A percentile compares a stretch with the other conserved stretches of the same genome.
Conservation (phyloP, 2,113 vertebrate species). For the Larimichthys crocea region DNA sequence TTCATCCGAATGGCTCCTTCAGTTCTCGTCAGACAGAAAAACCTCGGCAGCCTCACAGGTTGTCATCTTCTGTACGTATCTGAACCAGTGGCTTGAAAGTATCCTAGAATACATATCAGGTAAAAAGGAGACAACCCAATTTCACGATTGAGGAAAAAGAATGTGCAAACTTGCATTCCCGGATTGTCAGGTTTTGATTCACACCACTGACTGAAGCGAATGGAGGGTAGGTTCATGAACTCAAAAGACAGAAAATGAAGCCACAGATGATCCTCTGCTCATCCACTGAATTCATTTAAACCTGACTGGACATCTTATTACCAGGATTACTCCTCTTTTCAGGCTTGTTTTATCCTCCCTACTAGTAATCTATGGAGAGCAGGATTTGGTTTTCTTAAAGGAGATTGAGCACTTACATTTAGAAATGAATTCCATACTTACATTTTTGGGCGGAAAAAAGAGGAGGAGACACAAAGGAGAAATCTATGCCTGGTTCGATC, state of each 20-base stretch:
- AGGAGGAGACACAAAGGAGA: background rate
- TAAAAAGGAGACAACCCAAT: slow-evolving; percentile 35
- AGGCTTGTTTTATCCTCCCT: background rate
- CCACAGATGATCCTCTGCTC: background rate
- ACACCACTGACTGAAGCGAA: background rate
- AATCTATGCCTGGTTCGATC: slow-evolving; percentile 14
- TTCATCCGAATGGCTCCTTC: slow-evolving; percentile 36
- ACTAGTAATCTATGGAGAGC: background rate
- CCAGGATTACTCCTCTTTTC: background rate
- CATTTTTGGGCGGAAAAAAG: background rate
- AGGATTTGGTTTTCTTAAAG: background rate
- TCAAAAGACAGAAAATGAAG: background rate
- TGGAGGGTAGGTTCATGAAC: background rate
- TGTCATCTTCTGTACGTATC: slow-evolving; percentile 17
- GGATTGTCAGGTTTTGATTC: slow-evolving; percentile 15
- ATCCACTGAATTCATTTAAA: background rate
- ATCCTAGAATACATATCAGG: slow-evolving; percentile 21
- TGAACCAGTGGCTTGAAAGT: slow-evolving; percentile 25
- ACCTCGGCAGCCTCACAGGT: slow-evolving; percentile 16
- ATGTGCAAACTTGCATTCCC: background rate
- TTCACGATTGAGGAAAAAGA: slow-evolving; percentile 17
- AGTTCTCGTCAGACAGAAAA: slow-evolving; percentile 35
- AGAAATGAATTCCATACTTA: background rate
- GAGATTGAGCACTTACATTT: background rate
- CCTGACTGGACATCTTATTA: background rate